Evolutionary conservation across 2,113 vertebrate genomes (phyloP).

Genomic region (Paradoxurus hermaphroditus): DNA sequence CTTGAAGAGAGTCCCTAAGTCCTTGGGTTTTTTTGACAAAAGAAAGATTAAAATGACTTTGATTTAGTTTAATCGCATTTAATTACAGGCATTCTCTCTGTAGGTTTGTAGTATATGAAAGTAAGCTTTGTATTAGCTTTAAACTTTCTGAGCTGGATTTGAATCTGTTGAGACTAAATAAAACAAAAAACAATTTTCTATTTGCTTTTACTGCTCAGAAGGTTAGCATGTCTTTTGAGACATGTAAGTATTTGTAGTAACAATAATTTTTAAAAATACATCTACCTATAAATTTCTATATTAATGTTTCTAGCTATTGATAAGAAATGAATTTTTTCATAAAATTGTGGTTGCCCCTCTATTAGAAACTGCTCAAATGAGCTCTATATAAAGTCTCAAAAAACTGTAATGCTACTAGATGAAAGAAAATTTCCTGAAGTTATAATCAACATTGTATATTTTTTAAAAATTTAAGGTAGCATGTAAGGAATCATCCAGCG

Average conservation of each 20-base stretch:
- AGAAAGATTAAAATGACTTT: not conserved
- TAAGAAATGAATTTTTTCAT: not conserved
- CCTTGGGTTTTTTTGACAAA: not conserved
- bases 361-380: not conserved
- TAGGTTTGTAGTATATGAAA: not conserved
- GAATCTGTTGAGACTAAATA: constrained; percentile 21
- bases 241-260: constrained; percentile 36
- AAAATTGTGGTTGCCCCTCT: not conserved
- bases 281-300: constrained; percentile 15
- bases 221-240: constrained; percentile 34
- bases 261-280: not conserved
- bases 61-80: constrained; percentile 43
- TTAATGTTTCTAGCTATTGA: constrained; percentile 23
- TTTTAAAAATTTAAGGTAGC: not conserved
- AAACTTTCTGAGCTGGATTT: constrained; percentile 25
- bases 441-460: not conserved
- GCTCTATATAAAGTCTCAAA: not conserved
- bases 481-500: not conserved
- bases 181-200: not conserved
- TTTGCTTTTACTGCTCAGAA: constrained; percentile 18
- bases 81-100: not conserved
- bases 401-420: not conserved
- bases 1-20: fast-evolving
- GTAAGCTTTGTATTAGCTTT: constrained; percentile 24
- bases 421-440: not conserved